Evolutionary conservation across 2,888 invertebrate species (phyloP).

Genomic region (Gortyna flavago): DNA sequence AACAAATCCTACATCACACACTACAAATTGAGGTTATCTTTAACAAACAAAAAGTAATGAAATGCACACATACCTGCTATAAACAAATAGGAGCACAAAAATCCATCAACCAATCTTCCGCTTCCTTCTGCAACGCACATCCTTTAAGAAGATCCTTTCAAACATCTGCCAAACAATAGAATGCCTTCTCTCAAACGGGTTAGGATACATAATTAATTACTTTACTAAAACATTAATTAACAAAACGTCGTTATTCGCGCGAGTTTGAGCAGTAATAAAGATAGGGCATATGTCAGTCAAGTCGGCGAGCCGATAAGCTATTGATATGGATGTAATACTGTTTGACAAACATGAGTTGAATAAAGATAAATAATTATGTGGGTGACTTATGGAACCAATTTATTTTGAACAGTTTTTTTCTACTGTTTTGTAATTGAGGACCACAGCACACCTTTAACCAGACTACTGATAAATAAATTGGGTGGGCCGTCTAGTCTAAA

Average conservation of each 20-base stretch:
- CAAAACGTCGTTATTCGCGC: conserved; percentile 44
- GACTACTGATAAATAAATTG: neutral
- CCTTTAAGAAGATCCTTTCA: conserved; percentile 83
- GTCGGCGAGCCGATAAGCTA: conserved; percentile 53
- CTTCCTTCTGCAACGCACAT: conserved; percentile 49
- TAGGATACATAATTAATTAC: conserved; percentile 88
- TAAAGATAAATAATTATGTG: conserved; percentile 41
- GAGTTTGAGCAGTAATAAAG: conserved; percentile 45
- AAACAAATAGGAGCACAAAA: conserved; percentile 28
- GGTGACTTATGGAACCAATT: neutral
- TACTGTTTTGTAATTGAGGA: no score
- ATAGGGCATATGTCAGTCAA: conserved; percentile 61
- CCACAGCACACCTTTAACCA: neutral
- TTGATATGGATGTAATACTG: conserved; percentile 38
- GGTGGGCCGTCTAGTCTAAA: neutral
- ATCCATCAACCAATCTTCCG: conserved; percentile 55
- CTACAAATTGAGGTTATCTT: conserved; percentile 8
- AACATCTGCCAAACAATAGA: conserved; percentile 90
- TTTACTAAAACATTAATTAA: conserved; percentile 22
- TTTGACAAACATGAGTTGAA: conserved; percentile 27
- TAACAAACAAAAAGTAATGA: neutral
- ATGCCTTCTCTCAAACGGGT: conserved; percentile 91
- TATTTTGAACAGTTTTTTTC: neutral
- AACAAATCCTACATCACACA: neutral
- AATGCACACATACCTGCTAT: conserved; percentile 44